Evolutionary conservation across 2,113 vertebrate genomes (phyloP).

Genomic region (Halichoeres trimaculatus): DNA sequence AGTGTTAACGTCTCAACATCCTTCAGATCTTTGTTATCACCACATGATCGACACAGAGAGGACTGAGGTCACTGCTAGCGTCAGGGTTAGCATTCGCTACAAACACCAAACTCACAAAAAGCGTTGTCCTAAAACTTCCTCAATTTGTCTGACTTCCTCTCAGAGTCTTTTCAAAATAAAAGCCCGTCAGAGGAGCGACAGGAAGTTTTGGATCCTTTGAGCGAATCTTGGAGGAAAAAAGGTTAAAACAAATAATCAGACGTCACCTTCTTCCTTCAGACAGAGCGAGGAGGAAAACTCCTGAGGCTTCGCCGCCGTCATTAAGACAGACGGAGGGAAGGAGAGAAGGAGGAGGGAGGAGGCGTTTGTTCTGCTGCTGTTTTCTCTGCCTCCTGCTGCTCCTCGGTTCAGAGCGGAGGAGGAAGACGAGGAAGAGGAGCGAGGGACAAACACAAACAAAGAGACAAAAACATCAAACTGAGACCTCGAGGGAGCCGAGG

Average conservation of each 20-base stretch:
- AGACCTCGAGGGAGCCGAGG: constrained; percentile 71
- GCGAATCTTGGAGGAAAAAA: constrained; percentile 13
- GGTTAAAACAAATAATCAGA: constrained; percentile 54
- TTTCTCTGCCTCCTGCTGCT: constrained; percentile 66
- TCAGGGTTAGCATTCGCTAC: no score
- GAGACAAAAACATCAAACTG: constrained; percentile 79
- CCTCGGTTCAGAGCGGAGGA: constrained; percentile 69
- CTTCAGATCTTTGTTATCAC: no score
- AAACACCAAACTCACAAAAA: no score
- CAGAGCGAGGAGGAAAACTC: constrained; percentile 40
- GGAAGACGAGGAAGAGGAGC: constrained; percentile 53
- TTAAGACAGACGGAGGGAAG: constrained; percentile 33
- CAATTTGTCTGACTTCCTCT: no score
- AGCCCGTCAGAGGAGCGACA: neutral
- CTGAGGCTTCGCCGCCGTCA: constrained; percentile 43
- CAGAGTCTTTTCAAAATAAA: constrained; percentile 7
- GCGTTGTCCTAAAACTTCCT: no score
- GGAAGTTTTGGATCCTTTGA: constrained; percentile 23
- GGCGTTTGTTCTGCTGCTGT: constrained; percentile 47
- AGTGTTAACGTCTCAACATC: no score
- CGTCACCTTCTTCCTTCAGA: constrained; percentile 49
- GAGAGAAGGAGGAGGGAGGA: neutral
- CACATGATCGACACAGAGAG: no score
- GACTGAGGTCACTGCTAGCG: no score
- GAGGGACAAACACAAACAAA: constrained; percentile 81